A percentile compares a stretch with the other conserved stretches of the same genome.
Evolutionary conservation across 2,113 vertebrate genomes (phyloP).

Genomic region (Calyptomena viridis): DNA sequence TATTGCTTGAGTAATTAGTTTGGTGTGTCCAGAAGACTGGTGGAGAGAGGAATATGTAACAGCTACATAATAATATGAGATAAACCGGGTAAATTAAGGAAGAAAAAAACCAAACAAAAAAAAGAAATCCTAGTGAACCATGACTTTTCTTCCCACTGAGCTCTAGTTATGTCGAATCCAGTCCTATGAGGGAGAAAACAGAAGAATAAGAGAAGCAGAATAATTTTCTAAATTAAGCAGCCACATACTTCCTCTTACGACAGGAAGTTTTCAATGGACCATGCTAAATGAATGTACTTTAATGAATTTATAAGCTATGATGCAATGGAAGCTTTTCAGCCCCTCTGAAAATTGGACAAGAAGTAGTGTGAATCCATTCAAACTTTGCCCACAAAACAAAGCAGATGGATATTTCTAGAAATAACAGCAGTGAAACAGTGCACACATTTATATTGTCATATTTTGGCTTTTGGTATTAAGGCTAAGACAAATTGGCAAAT

Average conservation of each 20-base stretch:
- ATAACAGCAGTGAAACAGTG: slow-evolving; percentile 25
- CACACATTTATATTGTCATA: not conserved
- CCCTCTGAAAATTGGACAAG: slow-evolving; percentile 9
- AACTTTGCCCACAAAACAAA: slow-evolving; percentile 45
- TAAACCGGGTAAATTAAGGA: not conserved
- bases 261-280: slow-evolving; percentile 54
- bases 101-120: not conserved
- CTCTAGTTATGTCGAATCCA: not conserved
- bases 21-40: not conserved
- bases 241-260: slow-evolving; percentile 36
- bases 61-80: not conserved
- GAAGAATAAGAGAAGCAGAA: slow-evolving; percentile 19
- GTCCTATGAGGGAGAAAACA: not conserved
- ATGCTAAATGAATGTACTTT: slow-evolving; percentile 25
- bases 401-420: slow-evolving; percentile 49
- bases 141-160: not conserved
- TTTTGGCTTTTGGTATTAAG: slow-evolving; percentile 11
- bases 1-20: not conserved
- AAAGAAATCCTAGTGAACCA: not conserved
- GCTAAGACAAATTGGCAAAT: slow-evolving; percentile 43
- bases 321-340: slow-evolving; percentile 53
- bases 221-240: slow-evolving; percentile 32
- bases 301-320: slow-evolving; percentile 59
- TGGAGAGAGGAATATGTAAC: not conserved
- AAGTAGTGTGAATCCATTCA: not conserved